A percentile compares a stretch with the other conserved stretches of the same genome.
These are phyloP conservation scores for Xylocopa sonorina DNA, from an alignment of 1,140 invertebrate genomes.

Conservation along the genomic window DNA sequence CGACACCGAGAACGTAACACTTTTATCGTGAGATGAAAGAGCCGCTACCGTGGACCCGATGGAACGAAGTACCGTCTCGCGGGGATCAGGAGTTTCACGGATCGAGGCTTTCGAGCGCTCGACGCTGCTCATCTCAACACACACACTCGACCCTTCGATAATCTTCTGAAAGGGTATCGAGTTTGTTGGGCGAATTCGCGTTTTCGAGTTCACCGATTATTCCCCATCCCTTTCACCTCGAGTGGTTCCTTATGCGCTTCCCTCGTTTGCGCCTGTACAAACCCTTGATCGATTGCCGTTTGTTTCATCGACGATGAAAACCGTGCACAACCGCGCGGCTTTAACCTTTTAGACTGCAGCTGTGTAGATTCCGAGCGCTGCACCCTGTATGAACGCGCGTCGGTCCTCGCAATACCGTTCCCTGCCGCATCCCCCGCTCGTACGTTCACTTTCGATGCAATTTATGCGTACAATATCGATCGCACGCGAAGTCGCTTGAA, in stretches of 20 bases:
- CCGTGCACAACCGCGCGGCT: no score
- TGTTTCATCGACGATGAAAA: no score
- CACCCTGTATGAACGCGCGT: no score
- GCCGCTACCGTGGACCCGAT: conserved; percentile 12
- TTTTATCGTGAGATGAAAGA: conserved; percentile 59
- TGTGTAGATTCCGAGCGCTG: no score
- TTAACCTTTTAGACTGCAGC: no score
- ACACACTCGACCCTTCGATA: background rate
- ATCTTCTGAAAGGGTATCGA: background rate
- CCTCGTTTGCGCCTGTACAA: no score
- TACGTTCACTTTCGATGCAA: no score
- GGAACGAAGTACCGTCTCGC: conserved; percentile 51
- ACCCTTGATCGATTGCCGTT: no score
- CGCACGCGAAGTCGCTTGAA: no score
- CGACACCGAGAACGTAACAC: conserved; percentile 53
- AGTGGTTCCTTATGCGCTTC: background rate
- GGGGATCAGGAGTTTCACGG: conserved; percentile 25
- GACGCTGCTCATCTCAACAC: conserved; percentile 2
- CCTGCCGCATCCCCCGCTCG: no score
- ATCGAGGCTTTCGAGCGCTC: conserved; percentile 21
- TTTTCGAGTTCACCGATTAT: background rate
- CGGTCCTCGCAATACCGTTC: no score
- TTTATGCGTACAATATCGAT: no score
- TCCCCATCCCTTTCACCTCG: background rate
- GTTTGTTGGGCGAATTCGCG: conserved; percentile 11